Evolutionary conservation across 2,797 vertebrate species (phyloP).

Genomic region (Phataginus tetradactyla): DNA sequence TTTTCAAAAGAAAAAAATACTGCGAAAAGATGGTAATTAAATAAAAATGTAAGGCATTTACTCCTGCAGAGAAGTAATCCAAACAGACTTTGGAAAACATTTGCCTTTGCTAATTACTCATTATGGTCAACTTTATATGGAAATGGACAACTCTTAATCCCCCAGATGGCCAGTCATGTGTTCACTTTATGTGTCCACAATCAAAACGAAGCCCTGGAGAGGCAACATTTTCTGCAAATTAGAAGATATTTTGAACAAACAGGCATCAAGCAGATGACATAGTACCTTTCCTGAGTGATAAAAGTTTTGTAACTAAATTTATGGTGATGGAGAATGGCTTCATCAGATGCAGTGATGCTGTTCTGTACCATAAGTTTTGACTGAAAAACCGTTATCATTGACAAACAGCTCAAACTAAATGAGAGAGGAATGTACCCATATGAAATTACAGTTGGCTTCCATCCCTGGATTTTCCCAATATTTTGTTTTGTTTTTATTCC

Average conservation of each 20-base stretch:
- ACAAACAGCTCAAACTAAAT: not conserved
- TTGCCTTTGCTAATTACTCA: slow-evolving; percentile 65
- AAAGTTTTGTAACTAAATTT: not conserved
- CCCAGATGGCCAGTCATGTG: not conserved
- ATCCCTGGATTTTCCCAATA: not conserved
- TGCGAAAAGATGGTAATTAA: not conserved
- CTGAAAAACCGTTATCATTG: not conserved
- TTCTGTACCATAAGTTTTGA: not conserved
- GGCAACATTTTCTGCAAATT: slow-evolving; percentile 34
- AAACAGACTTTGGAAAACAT: slow-evolving; percentile 60
- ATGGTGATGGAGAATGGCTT: not conserved
- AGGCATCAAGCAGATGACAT: not conserved
- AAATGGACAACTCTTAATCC: slow-evolving; percentile 49
- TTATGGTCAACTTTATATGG: slow-evolving; percentile 36
- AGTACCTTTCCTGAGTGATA: not conserved
- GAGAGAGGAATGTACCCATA: not conserved
- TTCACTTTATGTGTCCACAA: slow-evolving; percentile 14
- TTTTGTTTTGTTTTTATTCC: not conserved
- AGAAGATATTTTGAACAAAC: slow-evolving; percentile 10
- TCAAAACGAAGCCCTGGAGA: slow-evolving; percentile 39
- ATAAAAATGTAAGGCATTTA: slow-evolving; percentile 5
- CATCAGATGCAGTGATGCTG: not conserved
- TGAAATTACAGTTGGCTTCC: not conserved
- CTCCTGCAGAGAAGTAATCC: not conserved
- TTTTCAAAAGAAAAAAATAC: slow-evolving; percentile 45